A percentile compares a stretch with the other conserved stretches of the same genome.
phyloP scores from a whole-genome alignment of 2,113 vertebrate species.

The Malurus cyaneus region DNA sequence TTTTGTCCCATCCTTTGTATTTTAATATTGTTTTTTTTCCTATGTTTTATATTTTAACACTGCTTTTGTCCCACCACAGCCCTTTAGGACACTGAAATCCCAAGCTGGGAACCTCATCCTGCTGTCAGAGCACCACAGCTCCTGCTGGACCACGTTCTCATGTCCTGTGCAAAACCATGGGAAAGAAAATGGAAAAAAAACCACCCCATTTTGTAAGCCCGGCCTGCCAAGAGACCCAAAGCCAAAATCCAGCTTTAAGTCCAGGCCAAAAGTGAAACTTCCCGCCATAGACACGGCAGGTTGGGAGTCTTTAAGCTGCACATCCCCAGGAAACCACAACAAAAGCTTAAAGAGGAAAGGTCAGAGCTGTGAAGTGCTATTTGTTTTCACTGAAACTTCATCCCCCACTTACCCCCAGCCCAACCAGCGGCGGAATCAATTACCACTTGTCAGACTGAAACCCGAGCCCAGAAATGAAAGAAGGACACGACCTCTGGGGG shows the following conservation, averaged over 20 bases:
- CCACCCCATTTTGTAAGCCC: background rate
- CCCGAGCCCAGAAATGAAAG: constrained; percentile 85
- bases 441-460: constrained; percentile 96
- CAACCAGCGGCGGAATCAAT: constrained; percentile 95
- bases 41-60: background rate
- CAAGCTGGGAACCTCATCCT: background rate
- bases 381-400: constrained; percentile 99
- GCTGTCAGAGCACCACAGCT: background rate
- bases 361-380: constrained; percentile 87
- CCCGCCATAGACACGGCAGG: constrained; percentile 41
- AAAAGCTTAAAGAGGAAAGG: constrained; percentile 79
- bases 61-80: background rate
- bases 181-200: background rate
- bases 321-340: constrained; percentile 75
- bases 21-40: too few relatives aligned
- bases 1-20: too few relatives aligned
- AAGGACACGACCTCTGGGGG: constrained; percentile 86
- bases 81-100: background rate
- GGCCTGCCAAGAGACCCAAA: background rate
- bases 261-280: background rate
- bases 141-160: background rate
- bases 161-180: background rate
- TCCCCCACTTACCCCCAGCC: constrained; percentile 91
- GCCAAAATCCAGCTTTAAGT: constrained; percentile 1
- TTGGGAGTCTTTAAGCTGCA: constrained; percentile 60